Conservation (phyloP, 2,797 vertebrate genomes). For the Squalus acanthias region DNA sequence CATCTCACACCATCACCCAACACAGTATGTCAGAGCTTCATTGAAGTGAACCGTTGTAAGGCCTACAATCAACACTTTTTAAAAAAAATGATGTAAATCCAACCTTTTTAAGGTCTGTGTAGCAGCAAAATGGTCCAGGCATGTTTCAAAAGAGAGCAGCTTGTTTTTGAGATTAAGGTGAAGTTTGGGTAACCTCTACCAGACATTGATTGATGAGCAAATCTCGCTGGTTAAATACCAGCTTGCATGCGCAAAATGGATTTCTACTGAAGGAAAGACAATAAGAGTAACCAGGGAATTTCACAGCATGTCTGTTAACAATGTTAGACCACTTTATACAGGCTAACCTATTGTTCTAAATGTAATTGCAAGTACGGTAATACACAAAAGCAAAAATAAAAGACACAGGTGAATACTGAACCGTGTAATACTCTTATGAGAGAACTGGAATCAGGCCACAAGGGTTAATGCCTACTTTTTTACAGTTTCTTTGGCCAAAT, state of each 20-base stretch:
- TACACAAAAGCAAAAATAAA: conserved; percentile 1
- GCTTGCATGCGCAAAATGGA: not conserved
- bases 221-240: conserved; percentile 35
- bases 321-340: not conserved
- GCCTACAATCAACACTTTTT: not conserved
- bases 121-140: not conserved
- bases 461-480: not conserved
- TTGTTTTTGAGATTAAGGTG: conserved; percentile 24
- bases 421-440: not conserved
- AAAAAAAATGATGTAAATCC: not conserved
- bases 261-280: not conserved
- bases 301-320: not conserved
- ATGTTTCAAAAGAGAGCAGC: conserved; percentile 26
- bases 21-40: not conserved
- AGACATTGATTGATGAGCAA: conserved; percentile 32
- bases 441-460: not conserved
- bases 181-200: conserved; percentile 21
- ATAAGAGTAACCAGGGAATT: not conserved
- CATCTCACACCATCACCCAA: not conserved
- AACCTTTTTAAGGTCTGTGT: not conserved
- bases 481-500: not conserved
- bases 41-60: not conserved
- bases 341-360: conserved; percentile 21
- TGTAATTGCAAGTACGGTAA: not conserved
- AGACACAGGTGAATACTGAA: not conserved